A percentile compares a stretch with the other conserved stretches of the same genome.
These are phyloP conservation scores for Nannospalax galili DNA, from an alignment of 2,113 vertebrate species.

Conservation along the genomic window DNA sequence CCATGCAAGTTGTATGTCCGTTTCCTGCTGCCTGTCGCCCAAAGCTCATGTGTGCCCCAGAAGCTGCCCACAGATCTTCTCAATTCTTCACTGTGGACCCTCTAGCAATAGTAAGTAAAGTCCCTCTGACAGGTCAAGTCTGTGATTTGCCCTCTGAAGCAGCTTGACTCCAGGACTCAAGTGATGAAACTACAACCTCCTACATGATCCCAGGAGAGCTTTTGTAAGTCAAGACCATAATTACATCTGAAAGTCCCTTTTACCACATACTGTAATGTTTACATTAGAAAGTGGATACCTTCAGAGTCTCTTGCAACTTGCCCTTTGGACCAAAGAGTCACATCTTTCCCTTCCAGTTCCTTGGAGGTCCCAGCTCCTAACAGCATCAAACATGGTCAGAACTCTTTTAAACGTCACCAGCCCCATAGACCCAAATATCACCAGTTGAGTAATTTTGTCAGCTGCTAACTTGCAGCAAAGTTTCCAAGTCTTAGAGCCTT, in stretches of 20 bases:
- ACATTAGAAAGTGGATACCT: not conserved
- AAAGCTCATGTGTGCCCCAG: not conserved
- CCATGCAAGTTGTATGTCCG: not conserved
- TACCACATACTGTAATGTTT: not conserved
- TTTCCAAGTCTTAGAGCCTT: not conserved
- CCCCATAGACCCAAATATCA: not conserved
- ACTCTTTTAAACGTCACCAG: not conserved
- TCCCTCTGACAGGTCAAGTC: not conserved
- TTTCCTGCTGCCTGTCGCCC: not conserved
- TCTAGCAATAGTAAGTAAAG: not conserved
- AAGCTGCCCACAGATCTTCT: not conserved
- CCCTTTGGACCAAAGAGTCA: not conserved
- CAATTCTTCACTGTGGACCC: not conserved
- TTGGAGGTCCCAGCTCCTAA: not conserved
- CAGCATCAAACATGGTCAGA: not conserved
- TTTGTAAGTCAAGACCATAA: not conserved
- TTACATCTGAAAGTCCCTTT: not conserved
- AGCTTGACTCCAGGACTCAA: not conserved
- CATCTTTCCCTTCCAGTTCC: not conserved
- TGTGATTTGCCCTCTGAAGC: not conserved
- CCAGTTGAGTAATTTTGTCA: not conserved
- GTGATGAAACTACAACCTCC: not conserved
- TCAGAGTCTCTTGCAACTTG: not conserved
- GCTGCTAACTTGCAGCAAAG: not conserved
- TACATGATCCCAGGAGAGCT: not conserved